Evolutionary conservation across 1,140 invertebrate genomes (phyloP), one percentile per base, ranked within the genome.

Genomic region (Philopotamus ludificatus): DNA sequence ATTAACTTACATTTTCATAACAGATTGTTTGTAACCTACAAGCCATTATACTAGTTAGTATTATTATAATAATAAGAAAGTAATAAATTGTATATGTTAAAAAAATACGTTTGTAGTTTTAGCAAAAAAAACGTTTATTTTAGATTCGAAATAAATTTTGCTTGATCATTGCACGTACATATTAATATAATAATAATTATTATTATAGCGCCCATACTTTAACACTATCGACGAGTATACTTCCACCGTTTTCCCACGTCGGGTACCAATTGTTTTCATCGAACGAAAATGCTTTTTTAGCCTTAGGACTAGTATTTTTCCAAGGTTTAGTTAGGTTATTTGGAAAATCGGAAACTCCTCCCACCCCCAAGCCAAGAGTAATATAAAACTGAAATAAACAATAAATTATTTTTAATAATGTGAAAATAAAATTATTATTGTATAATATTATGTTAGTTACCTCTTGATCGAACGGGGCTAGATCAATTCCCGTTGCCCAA

Each of bases 381-480:
- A 86, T 45, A 72, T 83, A 82, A 71, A 84, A 85, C 81, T 83
- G 72, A 10, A 72, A 69, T 50, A 47, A n/a, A n/a, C n/a, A n/a
- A 49, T 8, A 7, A 20, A 4, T 21, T 12, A 44, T 59, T 59
- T 9, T 42, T 25, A 21, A 9, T 2, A n/a, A n/a, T n/a, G 20
- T n/a, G 9, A 45, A 45, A 4, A 45, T 45, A n/a, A n/a, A n/a
- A n/a, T n/a, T 49, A 16, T 49, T 2, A 21, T 21, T 49, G 20
- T 49, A 18, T 18, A n/a, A n/a, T n/a, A n/a, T n/a, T n/a, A n/a
- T n/a, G n/a, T 26, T 26, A 25, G 1, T 1, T 2, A 93, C 90
- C 72, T 88, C 84, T 73, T 85, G 82, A 75, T 92, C 87, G 73
- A 90, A 91, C 0, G 90, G 86, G 1, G 87, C 86, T 74, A 88